Base-by-base conservation (phyloP, 2,888 invertebrate species). In the Patella depressa region DNA sequence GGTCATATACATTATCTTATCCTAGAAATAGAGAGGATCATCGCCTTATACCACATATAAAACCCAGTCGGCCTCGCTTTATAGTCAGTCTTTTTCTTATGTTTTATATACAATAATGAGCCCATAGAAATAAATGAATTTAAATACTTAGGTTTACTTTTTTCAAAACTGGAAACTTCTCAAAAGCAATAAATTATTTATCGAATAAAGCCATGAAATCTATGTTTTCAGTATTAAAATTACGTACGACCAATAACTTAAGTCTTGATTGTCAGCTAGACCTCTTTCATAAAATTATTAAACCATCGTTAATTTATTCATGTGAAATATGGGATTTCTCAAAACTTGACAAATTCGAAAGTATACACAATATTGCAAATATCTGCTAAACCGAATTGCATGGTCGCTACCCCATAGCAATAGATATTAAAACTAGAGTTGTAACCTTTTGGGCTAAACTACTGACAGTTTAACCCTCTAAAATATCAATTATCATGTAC, bases 291-390 rank as follows among this genome's bases (percentile, higher is more conserved):
- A 72, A 5, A 7, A n/a, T 72, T 72, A 34, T 72, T 17, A 34
- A 72, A 72, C 34, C 72, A 0, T 17, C 53, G 12, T 53, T 72
- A 53, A 4, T 72, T 17, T 34, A 72, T 15, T 34, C 9, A 3
- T 45, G 17, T 15, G 72, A 34, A 53, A 14, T 72, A 53, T 72
- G 72, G 72, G 72, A 15, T 1, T 72, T 45, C n/a, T 12, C 29
- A 72, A 72, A 72, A 45, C 3, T n/a, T 34, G 12, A 7, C n/a
- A 4, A 15, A 17, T 0, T 72, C 4, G 72, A 72, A 72, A 34
- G 53, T n/a, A n/a, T 72, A 34, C 72, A 72, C 53, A 53, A 45
- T 72, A 45, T 53, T 72, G 72, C 5, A 72, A 72, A 45, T 72
- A 53, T 53, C 29, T 72, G 3, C n/a, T 72, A 45, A 34, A 72